Evolutionary conservation across 2,797 vertebrate genomes (phyloP).

Genomic region (Ambastaia sidthimunki): DNA sequence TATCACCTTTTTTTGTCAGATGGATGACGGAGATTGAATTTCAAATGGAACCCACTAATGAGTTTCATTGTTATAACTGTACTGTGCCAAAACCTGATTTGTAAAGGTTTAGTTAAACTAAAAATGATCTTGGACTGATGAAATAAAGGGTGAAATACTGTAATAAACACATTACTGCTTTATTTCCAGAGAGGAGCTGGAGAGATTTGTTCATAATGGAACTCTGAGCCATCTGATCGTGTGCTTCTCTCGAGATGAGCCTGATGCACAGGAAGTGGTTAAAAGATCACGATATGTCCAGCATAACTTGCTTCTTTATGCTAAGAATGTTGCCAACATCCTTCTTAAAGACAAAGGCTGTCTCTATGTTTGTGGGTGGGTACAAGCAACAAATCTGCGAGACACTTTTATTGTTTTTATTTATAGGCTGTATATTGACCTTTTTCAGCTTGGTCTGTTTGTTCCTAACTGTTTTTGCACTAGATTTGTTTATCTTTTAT

Average conservation of each 20-base stretch:
- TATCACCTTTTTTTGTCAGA: constrained; percentile 23
- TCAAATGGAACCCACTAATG: constrained; percentile 10
- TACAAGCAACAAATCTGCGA: constrained; percentile 26
- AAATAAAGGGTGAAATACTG: not conserved
- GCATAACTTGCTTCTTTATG: constrained; percentile 79
- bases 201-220: constrained; percentile 80
- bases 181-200: constrained; percentile 86
- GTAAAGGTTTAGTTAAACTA: constrained; percentile 5
- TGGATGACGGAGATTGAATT: constrained; percentile 18
- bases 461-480: no score
- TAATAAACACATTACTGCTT: constrained; percentile 5
- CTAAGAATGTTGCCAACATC: constrained; percentile 75
- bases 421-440: not conserved
- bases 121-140: constrained; percentile 28
- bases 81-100: constrained; percentile 1
- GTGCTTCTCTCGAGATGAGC: constrained; percentile 89
- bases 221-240: constrained; percentile 87
- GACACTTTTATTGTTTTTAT: not conserved
- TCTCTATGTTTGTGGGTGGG: constrained; percentile 94
- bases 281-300: constrained; percentile 87
- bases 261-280: constrained; percentile 37
- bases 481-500: not conserved
- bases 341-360: constrained; percentile 80
- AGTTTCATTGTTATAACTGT: constrained; percentile 16
- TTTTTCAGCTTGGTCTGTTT: no score